phyloP scores from a whole-genome alignment of 2,797 vertebrate species.

The Crocodylus rhombifer region DNA sequence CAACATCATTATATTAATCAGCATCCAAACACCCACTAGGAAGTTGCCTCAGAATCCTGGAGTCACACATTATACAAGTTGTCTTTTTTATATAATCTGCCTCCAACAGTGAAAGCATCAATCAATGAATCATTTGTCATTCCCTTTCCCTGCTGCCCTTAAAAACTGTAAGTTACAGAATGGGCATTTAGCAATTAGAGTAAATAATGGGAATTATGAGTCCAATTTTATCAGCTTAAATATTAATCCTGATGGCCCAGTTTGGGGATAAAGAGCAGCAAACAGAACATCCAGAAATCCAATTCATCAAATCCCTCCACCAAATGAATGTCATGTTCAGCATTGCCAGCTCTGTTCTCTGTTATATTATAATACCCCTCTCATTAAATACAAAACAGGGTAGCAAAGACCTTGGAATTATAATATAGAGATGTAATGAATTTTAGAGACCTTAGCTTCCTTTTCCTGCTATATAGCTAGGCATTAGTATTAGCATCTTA shows the following conservation, averaged over 20 bases:
- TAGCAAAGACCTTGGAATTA: background rate
- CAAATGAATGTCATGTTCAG: background rate
- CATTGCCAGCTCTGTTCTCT: background rate
- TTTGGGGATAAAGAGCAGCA: background rate
- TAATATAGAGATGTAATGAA: background rate
- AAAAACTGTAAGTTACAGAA: background rate
- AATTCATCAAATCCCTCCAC: background rate
- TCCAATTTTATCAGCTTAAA: constrained; percentile 13
- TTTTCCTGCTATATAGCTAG: background rate
- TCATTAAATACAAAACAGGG: background rate
- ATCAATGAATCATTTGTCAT: background rate
- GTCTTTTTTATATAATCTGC: background rate
- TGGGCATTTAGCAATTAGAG: background rate
- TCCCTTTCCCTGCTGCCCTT: background rate
- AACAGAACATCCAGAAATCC: background rate
- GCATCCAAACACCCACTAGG: background rate
- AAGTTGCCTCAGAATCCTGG: background rate
- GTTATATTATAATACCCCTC: background rate
- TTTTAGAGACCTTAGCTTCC: background rate
- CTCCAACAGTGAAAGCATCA: background rate
- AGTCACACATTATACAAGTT: background rate
- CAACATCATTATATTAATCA: background rate
- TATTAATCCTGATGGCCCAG: background rate
- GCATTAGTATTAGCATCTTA: background rate
- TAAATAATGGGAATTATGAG: background rate